Conservation (phyloP, 2,797 vertebrate genomes). For the Channallabes apus region DNA sequence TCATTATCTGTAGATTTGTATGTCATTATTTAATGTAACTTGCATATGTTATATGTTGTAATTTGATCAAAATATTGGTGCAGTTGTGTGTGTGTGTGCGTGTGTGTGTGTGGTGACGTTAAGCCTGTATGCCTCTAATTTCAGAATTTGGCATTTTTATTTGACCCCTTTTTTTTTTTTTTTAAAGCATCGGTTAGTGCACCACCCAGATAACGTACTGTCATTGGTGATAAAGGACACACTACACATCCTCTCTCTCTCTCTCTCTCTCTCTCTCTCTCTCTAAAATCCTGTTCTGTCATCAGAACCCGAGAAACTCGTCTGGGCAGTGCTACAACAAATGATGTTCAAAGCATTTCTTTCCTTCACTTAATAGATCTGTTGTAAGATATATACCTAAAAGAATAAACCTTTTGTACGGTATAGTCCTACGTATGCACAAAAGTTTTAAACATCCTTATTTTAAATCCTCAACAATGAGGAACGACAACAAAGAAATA, state of each 20-base stretch:
- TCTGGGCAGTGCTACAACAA: constrained; percentile 1
- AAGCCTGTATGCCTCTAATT: too few species aligned
- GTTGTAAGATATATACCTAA: neutral
- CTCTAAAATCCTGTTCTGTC: neutral
- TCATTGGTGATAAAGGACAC: neutral
- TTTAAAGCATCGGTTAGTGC: neutral
- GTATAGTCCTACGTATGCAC: neutral
- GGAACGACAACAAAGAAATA: neutral
- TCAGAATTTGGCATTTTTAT: neutral
- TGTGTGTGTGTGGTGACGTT: neutral
- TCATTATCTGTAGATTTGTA: neutral
- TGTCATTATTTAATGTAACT: neutral
- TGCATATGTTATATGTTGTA: neutral
- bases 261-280: too few species aligned
- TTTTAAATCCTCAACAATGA: neutral
- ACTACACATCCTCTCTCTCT: neutral
- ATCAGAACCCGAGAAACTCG: neutral
- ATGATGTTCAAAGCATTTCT: neutral
- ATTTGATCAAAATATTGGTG: neutral
- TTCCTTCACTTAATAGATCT: neutral
- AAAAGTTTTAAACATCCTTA: neutral
- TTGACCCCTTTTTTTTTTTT: neutral
- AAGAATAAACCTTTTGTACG: neutral
- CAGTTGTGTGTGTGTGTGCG: neutral
- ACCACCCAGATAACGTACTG: neutral